A percentile compares a stretch with the other conserved stretches of the same genome.
Evolutionary conservation across 2,888 invertebrate species (phyloP).

Genomic region (Anaspis maculata): DNA sequence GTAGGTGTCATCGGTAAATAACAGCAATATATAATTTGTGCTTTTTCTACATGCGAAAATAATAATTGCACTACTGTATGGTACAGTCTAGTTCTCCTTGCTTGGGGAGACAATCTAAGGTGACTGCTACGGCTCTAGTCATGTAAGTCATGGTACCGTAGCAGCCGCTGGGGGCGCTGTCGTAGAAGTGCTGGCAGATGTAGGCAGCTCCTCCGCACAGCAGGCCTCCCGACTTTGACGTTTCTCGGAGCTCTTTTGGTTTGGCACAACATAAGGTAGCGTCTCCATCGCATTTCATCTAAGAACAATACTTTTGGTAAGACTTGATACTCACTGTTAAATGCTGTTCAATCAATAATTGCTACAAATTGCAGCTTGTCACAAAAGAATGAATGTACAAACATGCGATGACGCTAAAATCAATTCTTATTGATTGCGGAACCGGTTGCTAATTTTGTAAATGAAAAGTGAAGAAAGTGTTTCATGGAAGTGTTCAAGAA

Average conservation of each 20-base stretch:
- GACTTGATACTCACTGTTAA: background rate
- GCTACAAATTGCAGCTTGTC: too few species aligned
- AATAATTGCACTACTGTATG: too few species aligned
- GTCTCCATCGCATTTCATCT: conserved; percentile 82
- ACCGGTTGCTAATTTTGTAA: background rate
- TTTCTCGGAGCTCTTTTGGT: conserved; percentile 53
- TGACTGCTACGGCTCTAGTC: conserved; percentile 70
- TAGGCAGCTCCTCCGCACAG: conserved; percentile 90
- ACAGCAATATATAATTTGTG: too few species aligned
- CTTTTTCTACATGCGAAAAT: too few species aligned
- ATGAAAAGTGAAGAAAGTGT: background rate
- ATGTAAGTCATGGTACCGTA: conserved; percentile 98
- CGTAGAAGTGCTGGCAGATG: conserved; percentile 95
- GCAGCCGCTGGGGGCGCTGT: conserved; percentile 95
- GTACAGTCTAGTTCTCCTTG: conserved; percentile 76
- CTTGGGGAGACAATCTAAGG: conserved; percentile 66
- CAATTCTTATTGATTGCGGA: background rate
- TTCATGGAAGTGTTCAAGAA: background rate
- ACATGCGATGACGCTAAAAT: background rate
- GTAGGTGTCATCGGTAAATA: too few species aligned
- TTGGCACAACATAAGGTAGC: conserved; percentile 91
- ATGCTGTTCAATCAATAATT: background rate
- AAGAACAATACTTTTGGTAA: conserved; percentile 22
- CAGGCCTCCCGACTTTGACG: conserved; percentile 53
- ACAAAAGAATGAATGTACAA: conserved; percentile 2